Evolutionary conservation across 2,888 invertebrate genomes (phyloP), one percentile per base, ranked within the genome.

Genomic region (Lacanobia wlatinum): DNA sequence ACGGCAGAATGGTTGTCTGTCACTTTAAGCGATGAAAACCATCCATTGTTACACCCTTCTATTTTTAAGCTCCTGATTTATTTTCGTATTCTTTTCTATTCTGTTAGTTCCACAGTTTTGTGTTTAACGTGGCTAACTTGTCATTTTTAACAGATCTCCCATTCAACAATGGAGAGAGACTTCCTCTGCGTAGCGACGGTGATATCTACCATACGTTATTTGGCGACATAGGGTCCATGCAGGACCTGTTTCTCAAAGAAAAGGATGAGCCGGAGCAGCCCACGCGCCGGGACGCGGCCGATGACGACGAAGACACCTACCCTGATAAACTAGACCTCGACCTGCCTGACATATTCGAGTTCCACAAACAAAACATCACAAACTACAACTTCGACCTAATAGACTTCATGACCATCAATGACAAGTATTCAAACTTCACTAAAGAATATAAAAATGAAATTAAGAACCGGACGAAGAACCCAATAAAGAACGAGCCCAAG

Each of bases 201-300:
- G 76, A 79, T 10, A 40, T 76, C 12, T 63, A 81, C 9, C 52
- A 80, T 7, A 76, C 66, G 1, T 50, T 84, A n/a, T 81, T 73
- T 53, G 83, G 84, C 7, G 38, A 84, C 28, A 34, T 82, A 23
- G 58, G 50, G 12, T 75, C 83, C 6, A 58, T 76, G 43, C 3
- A 65, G 6, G 78, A 82, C 9, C 43, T 83, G 0, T 69, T 84
- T 40, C 28, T 60, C 4, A 70, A 63, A n/a, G 53, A 65, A 1
- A 12, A 50, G 3, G 46, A n/a, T 3, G 6, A 40, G 2, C 12
- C 21, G 2, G 18, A 16, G 18, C 28, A 48, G 4, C 7, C 18
- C 16, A 40, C 1, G 1, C 14, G 56, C 18, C 56, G 34, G 3
- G 2, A 56, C n/a, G 18, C 56, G 10, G n/a, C 12, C 12, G 40